phyloP scores from a whole-genome alignment of 2,888 invertebrate species.

The Drosophila putrida region DNA sequence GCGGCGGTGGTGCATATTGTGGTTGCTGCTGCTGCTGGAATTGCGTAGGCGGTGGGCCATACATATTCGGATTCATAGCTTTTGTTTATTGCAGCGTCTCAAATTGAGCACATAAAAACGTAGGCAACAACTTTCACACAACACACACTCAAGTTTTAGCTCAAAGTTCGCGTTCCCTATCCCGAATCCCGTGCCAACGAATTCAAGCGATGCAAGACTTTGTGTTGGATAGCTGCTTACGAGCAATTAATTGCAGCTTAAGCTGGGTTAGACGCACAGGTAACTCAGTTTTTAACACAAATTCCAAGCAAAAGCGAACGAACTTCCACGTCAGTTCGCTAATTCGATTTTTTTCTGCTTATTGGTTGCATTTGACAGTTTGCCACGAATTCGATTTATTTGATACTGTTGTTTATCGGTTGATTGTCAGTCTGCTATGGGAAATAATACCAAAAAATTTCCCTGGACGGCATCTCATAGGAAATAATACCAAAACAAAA shows the following conservation, averaged over 20 bases:
- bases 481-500: no score
- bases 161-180: constrained; percentile 68
- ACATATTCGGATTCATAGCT: constrained; percentile 81
- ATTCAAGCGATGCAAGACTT: constrained; percentile 22
- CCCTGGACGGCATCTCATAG: no score
- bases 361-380: constrained; percentile 74
- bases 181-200: constrained; percentile 15
- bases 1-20: constrained; percentile 64
- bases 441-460: no score
- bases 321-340: constrained; percentile 83
- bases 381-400: constrained; percentile 78
- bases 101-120: constrained; percentile 44
- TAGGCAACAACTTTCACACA: constrained; percentile 70
- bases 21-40: constrained; percentile 67
- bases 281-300: constrained; percentile 52
- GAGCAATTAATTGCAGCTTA: constrained; percentile 39
- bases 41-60: constrained; percentile 83
- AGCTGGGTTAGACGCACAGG: constrained; percentile 34
- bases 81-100: constrained; percentile 17
- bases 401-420: neutral
- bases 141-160: constrained; percentile 55
- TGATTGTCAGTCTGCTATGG: no score
- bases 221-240: constrained; percentile 18
- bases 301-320: constrained; percentile 68
- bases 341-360: constrained; percentile 71